Evolutionary conservation across 2,888 invertebrate genomes (phyloP).

Genomic region (Andrena bicolor): DNA sequence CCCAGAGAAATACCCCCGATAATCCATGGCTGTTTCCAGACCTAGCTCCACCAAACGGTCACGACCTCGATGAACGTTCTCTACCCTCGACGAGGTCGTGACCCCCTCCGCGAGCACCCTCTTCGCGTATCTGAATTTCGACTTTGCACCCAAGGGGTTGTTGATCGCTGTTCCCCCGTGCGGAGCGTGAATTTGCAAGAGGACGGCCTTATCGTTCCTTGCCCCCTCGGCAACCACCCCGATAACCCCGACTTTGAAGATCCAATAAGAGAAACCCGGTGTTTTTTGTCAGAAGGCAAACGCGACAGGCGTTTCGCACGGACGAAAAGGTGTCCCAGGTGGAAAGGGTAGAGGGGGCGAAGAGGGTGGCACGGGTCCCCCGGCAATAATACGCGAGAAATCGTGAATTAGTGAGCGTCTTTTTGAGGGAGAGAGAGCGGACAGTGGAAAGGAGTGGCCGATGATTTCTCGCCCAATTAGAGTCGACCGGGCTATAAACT

Average conservation of each 20-base stretch:
- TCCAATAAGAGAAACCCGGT: not conserved
- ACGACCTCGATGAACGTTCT: not conserved
- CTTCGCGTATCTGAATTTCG: not conserved
- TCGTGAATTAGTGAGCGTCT: slow-evolving; percentile 82
- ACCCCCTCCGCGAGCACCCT: not conserved
- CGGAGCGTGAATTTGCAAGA: not conserved
- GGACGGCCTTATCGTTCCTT: not conserved
- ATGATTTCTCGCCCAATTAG: slow-evolving; percentile 85
- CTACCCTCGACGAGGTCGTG: not conserved
- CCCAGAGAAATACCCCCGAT: slow-evolving; percentile 33
- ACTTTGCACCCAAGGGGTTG: not conserved
- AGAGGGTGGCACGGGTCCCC: slow-evolving; percentile 52
- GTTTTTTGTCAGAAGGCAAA: not conserved
- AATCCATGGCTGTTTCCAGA: not conserved
- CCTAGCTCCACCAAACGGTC: not conserved
- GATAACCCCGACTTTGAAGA: slow-evolving; percentile 7
- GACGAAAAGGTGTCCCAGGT: not conserved
- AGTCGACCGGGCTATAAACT: slow-evolving; percentile 84
- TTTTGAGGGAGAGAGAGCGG: slow-evolving; percentile 74
- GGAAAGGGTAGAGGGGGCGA: not conserved
- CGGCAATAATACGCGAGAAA: slow-evolving; percentile 80
- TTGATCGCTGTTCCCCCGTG: not conserved
- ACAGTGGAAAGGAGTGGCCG: slow-evolving; percentile 83
- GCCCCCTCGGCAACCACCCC: not conserved
- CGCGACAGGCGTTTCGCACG: not conserved